Evolutionary conservation across 92 coral and sea anemone genomes (phyloP), one percentile per base, ranked within the genome.

Genomic region (Micromussa lordhowensis): DNA sequence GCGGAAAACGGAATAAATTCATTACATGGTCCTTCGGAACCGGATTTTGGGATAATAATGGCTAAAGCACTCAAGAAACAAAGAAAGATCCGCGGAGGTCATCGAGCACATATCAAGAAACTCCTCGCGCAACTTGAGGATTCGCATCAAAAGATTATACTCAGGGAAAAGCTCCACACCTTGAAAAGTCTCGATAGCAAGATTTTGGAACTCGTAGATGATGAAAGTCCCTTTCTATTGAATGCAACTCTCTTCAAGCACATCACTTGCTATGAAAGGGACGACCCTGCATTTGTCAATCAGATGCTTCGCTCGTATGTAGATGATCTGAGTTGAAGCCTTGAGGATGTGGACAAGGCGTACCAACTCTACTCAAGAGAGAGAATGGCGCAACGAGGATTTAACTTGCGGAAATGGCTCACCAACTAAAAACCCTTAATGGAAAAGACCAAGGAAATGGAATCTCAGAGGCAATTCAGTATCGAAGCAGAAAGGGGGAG

Each of bases 221-320:
- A 74, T 35, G 38, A 35, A 74, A 77, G 86, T 81, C 91, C 86
- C 28, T 87, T 87, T 74, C 36, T 87, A 16, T 69, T 87, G 80
- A 87, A 69, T 80, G 86, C 86, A 36, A 79, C 91, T 34, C 44
- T 87, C 72, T 44, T 53, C n/a, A 28, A 68, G 55, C 51, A 9
- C 51, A 44, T 44, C 51, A 44, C 51, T 8, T 8, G 51, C 51
- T 44, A 44, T 44, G 51, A 44, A 44, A 8, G 13, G 51, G 51
- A 44, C 8, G 51, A 44, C 1, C 51, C 51, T 44, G 51, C 8
- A 44, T 44, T 44, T 44, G 13, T 44, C 51, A 44, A 44, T 44
- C 51, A 44, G 51, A 44, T 44, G 51, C 51, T 44, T 44, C 9
- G 51, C 51, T 44, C 13, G 13, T 44, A 44, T 44, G 51, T 44